Percentiles rank a stretch among this genome's conserved stretches.
These are phyloP conservation scores for Coreoperca whiteheadi DNA, from an alignment of 2,113 vertebrate species.

Conservation along the genomic window DNA sequence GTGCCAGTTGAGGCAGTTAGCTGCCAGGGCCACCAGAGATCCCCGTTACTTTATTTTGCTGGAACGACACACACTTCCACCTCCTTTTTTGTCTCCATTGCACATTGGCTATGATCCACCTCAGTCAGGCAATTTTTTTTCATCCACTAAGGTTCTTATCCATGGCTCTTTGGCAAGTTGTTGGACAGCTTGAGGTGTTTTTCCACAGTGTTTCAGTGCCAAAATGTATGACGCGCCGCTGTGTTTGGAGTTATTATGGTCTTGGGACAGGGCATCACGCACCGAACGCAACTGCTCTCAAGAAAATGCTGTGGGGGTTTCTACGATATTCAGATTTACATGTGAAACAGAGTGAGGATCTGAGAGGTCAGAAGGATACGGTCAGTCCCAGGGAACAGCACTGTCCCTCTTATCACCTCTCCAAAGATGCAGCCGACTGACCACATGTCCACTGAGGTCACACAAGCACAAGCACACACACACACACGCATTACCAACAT, in stretches of 20 bases:
- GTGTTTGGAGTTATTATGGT: background rate
- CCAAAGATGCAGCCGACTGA: slow-evolving; percentile 99
- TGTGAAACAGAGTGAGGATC: slow-evolving; percentile 14
- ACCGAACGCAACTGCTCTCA: background rate
- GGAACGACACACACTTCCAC: slow-evolving; percentile 55
- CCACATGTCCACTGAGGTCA: slow-evolving; percentile 98
- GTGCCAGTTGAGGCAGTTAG: slow-evolving; percentile 46
- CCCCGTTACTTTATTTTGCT: slow-evolving; percentile 68
- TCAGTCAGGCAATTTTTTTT: slow-evolving; percentile 15
- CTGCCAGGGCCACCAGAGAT: slow-evolving; percentile 57
- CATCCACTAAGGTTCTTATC: slow-evolving; percentile 41
- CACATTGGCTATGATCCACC: slow-evolving; percentile 57
- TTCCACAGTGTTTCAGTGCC: background rate
- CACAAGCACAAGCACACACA: slow-evolving; percentile 77
- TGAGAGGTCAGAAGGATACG: slow-evolving; percentile 91
- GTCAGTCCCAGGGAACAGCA: slow-evolving; percentile 97
- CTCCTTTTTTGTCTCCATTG: slow-evolving; percentile 56
- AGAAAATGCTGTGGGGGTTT: background rate
- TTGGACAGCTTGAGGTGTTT: slow-evolving; percentile 36
- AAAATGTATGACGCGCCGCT: slow-evolving; percentile 13
- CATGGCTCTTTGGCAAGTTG: slow-evolving; percentile 45
- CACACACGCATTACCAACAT: slow-evolving; percentile 30
- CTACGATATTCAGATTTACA: background rate
- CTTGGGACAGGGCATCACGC: background rate
- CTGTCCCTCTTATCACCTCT: slow-evolving; percentile 98